Conservation (phyloP, 2,797 vertebrate genomes). For the Notoglanidium macrostoma region DNA sequence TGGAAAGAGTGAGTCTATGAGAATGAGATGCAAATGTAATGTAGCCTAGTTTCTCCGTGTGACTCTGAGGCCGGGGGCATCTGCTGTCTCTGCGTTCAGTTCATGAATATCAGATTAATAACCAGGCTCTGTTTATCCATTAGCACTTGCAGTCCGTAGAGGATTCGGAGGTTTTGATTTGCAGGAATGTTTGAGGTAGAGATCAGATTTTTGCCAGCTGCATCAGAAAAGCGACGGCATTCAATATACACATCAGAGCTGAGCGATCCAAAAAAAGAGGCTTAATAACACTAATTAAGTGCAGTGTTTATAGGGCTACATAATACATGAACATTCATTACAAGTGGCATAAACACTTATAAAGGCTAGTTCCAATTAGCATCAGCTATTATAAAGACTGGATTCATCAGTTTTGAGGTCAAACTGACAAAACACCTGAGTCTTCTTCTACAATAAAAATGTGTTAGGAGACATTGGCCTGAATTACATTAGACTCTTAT, state of each 20-base stretch:
- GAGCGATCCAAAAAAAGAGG: neutral
- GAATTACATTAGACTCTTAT: neutral
- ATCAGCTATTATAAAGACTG: neutral
- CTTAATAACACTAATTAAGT: neutral
- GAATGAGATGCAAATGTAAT: slow-evolving; percentile 49
- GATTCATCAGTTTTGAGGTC: neutral
- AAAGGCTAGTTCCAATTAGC: neutral
- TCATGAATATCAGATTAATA: slow-evolving; percentile 38
- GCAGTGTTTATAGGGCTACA: neutral
- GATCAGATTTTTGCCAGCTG: neutral
- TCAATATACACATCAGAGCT: neutral
- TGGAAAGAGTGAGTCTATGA: slow-evolving; percentile 11
- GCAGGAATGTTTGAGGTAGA: slow-evolving; percentile 1
- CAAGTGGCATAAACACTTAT: neutral
- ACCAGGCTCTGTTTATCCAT: neutral
- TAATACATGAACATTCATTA: neutral
- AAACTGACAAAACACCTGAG: neutral
- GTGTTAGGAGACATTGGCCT: neutral
- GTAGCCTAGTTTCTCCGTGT: slow-evolving; percentile 34
- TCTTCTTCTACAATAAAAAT: neutral
- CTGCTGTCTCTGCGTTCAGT: neutral
- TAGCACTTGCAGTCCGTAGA: neutral
- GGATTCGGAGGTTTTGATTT: neutral
- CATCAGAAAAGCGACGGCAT: neutral
- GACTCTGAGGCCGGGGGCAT: neutral